Conservation (phyloP, 2,797 vertebrate genomes). For the Aratinga solstitialis region DNA sequence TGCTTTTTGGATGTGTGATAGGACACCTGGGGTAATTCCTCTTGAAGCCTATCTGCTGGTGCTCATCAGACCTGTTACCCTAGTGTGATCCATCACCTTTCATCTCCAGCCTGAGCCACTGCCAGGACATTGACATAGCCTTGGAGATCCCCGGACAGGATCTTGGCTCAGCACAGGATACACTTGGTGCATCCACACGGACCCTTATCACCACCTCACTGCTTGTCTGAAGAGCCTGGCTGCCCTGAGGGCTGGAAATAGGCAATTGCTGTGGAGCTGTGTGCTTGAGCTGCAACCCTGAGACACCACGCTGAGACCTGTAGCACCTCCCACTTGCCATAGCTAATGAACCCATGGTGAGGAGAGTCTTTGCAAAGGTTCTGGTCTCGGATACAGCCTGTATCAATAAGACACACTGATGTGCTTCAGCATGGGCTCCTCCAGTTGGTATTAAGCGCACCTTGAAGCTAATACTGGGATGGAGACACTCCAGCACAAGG, state of each 20-base stretch:
- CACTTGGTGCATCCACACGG: accelerated
- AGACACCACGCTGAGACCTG: accelerated
- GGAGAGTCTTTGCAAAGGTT: background rate
- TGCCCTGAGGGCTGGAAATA: background rate
- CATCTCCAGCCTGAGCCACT: accelerated
- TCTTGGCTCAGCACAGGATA: background rate
- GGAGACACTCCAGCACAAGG: accelerated
- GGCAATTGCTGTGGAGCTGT: background rate
- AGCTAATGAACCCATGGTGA: too few species aligned
- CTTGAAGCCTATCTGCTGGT: background rate
- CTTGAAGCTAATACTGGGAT: accelerated
- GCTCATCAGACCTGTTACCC: background rate
- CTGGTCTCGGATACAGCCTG: background rate
- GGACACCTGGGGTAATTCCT: background rate
- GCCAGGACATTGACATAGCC: background rate
- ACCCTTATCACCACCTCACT: accelerated
- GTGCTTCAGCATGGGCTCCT: background rate
- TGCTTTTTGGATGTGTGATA: background rate
- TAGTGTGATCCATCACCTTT: background rate
- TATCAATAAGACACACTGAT: accelerated
- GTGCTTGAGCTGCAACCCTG: background rate
- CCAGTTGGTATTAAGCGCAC: background rate
- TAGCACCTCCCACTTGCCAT: background rate
- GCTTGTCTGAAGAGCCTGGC: background rate
- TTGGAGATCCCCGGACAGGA: background rate